phyloP scores from a whole-genome alignment of 2,797 vertebrate genomes.

The Dryobates pubescens region DNA sequence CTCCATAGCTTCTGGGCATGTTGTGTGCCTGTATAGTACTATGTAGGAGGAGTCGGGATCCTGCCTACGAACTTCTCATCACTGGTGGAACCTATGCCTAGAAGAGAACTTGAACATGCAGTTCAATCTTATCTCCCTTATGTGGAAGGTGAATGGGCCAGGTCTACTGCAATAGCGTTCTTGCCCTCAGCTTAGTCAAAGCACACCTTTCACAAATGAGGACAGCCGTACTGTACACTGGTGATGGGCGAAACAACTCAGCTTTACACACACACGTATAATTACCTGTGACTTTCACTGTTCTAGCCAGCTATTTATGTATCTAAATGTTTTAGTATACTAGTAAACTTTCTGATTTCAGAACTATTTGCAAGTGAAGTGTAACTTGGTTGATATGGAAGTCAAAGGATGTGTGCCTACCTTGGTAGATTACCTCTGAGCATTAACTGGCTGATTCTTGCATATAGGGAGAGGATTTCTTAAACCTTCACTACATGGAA shows the following conservation, averaged over 20 bases:
- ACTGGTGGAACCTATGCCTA: conserved; percentile 90
- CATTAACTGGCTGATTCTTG: conserved; percentile 40
- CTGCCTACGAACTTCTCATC: conserved; percentile 93
- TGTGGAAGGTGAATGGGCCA: conserved; percentile 77
- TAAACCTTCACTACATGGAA: conserved; percentile 39
- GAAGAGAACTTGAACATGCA: conserved; percentile 21
- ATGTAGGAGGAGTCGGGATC: conserved; percentile 89
- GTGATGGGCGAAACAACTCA: conserved; percentile 75
- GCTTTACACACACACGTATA: conserved; percentile 54
- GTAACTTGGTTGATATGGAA: conserved; percentile 43
- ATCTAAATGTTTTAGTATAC: conserved; percentile 64
- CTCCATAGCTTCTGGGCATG: conserved; percentile 91
- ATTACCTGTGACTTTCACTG: conserved; percentile 49
- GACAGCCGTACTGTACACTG: conserved; percentile 78
- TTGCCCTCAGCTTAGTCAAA: conserved; percentile 77
- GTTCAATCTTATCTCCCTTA: conserved; percentile 55
- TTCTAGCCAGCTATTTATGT: conserved; percentile 66
- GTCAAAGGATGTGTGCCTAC: conserved; percentile 37
- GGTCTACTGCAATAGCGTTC: conserved; percentile 70
- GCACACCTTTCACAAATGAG: conserved; percentile 80
- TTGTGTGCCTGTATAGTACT: conserved; percentile 91
- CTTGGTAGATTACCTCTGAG: conserved; percentile 44
- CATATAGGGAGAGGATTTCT: conserved; percentile 11
- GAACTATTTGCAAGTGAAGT: conserved; percentile 56
- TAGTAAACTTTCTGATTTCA: conserved; percentile 61